These are phyloP conservation scores for Bombus vancouverensis DNA, from an alignment of 1,140 invertebrate species.

Conservation along the genomic window DNA sequence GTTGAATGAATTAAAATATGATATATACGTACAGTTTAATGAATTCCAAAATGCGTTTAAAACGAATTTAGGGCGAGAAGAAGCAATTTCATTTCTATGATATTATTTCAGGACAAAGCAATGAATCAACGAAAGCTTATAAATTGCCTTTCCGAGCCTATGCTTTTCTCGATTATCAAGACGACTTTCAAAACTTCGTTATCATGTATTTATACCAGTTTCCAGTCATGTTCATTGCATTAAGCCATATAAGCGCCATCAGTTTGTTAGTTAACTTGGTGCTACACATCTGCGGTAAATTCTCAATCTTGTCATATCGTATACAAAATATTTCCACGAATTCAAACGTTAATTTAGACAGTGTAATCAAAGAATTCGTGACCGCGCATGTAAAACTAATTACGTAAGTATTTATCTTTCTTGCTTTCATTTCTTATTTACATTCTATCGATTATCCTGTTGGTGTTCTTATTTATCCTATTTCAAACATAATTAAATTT, in stretches of 20 bases:
- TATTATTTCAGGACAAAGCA: background rate
- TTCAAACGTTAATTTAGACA: background rate
- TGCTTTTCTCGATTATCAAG: constrained; percentile 33
- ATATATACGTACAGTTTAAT: too few relatives aligned
- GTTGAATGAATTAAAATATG: too few relatives aligned
- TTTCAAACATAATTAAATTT: too few relatives aligned
- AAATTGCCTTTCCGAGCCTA: constrained; percentile 34
- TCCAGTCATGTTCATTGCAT: background rate
- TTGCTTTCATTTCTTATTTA: background rate
- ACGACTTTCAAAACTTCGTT: constrained; percentile 1
- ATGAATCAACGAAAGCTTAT: background rate
- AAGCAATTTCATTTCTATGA: background rate
- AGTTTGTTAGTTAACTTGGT: constrained; percentile 28
- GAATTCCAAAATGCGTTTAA: background rate
- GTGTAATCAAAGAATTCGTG: background rate
- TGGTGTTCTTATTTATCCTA: too few relatives aligned
- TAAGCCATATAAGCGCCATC: background rate
- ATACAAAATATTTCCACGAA: background rate
- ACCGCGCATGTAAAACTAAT: constrained; percentile 13
- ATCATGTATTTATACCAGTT: constrained; percentile 14
- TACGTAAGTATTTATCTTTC: constrained; percentile 8
- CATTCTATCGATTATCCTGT: too few relatives aligned
- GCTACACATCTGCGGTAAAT: constrained; percentile 46
- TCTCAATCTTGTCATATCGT: constrained; percentile 41
- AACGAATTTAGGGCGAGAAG: background rate